Conservation (phyloP, 2,797 vertebrate species). For the Paramormyrops hopkinsi region DNA sequence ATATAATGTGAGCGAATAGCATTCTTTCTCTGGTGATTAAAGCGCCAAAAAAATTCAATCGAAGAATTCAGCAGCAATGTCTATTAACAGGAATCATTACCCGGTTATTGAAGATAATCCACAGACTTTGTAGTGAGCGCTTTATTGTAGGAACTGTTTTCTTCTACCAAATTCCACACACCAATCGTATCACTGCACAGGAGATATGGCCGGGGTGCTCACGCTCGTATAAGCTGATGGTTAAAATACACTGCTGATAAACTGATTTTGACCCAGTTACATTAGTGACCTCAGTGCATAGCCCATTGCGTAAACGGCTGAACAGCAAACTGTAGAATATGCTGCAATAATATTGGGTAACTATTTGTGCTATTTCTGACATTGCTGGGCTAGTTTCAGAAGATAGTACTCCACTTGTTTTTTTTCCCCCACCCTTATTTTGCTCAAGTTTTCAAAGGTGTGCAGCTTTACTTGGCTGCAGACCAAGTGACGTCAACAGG, state of each 20-base stretch:
- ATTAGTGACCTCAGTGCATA: background rate
- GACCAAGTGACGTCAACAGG: background rate
- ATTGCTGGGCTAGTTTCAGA: background rate
- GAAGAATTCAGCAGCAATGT: background rate
- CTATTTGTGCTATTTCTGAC: background rate
- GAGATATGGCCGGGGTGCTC: too few species aligned
- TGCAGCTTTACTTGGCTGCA: background rate
- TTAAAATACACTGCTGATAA: background rate
- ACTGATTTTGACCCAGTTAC: background rate
- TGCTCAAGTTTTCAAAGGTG: background rate
- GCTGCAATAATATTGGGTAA: background rate
- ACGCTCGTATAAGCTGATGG: background rate
- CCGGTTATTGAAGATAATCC: background rate
- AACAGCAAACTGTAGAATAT: background rate
- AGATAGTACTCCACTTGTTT: background rate
- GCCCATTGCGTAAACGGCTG: background rate
- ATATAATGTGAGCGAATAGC: background rate
- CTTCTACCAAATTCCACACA: background rate
- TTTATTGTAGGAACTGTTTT: background rate
- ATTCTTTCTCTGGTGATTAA: background rate
- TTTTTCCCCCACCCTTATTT: background rate
- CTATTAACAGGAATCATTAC: background rate
- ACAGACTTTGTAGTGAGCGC: background rate
- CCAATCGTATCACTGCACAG: background rate
- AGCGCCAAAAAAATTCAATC: background rate